Percentiles rank a stretch among this genome's conserved stretches.
Evolutionary conservation across 2,797 vertebrate genomes (phyloP).

Genomic region (Acipenser ruthenus): DNA sequence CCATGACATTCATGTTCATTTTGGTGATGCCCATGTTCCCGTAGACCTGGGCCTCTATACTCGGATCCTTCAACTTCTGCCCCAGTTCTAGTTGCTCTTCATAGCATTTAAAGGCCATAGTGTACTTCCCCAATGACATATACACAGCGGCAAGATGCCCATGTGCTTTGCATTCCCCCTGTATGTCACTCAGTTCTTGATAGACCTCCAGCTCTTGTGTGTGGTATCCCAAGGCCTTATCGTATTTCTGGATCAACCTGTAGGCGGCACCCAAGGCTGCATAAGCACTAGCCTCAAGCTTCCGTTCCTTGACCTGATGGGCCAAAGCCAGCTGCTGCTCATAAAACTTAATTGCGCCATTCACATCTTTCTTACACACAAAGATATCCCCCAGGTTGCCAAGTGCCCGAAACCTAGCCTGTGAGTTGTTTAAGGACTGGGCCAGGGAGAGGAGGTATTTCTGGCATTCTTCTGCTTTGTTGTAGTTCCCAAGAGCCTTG

Average conservation of each 20-base stretch:
- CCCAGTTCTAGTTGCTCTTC: slow-evolving; percentile 83
- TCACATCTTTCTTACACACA: slow-evolving; percentile 78
- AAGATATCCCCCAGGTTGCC: slow-evolving; percentile 92
- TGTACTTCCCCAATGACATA: slow-evolving; percentile 86
- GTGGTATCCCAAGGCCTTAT: slow-evolving; percentile 85
- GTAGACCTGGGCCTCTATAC: slow-evolving; percentile 85
- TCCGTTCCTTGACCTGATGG: slow-evolving; percentile 75
- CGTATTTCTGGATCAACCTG: slow-evolving; percentile 78
- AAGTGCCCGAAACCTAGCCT: slow-evolving; percentile 87
- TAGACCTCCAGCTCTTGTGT: slow-evolving; percentile 85
- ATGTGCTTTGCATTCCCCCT: slow-evolving; percentile 81
- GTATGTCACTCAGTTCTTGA: slow-evolving; percentile 75
- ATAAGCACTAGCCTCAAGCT: slow-evolving; percentile 85
- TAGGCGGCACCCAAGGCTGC: slow-evolving; percentile 83
- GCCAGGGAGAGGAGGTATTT: slow-evolving; percentile 85
- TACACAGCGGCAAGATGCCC: slow-evolving; percentile 91
- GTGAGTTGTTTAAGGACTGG: slow-evolving; percentile 81
- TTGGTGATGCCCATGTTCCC: slow-evolving; percentile 98
- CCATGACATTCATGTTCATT: slow-evolving; percentile 90
- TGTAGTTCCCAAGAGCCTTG: slow-evolving; percentile 81
- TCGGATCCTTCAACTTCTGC: slow-evolving; percentile 79
- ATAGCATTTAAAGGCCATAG: slow-evolving; percentile 87
- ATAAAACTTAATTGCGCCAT: slow-evolving; percentile 79
- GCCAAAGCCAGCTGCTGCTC: slow-evolving; percentile 85
- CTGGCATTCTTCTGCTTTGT: slow-evolving; percentile 91